Base-by-base conservation (phyloP, 2,888 invertebrate species). In the Drosophila anomelani region DNA sequence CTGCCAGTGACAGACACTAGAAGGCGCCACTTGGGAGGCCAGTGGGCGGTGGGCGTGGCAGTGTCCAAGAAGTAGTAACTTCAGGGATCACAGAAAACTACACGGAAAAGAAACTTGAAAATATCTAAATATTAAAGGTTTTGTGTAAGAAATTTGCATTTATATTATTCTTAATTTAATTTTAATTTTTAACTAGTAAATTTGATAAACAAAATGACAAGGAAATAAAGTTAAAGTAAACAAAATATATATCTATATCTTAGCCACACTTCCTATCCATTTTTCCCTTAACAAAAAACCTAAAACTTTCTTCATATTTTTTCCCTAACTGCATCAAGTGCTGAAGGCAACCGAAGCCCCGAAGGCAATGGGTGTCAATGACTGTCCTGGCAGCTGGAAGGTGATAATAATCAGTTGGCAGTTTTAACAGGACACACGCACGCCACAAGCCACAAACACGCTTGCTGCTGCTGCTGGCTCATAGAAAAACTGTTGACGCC, bases 331-430 rank as follows among this genome's bases (percentile, higher is more conserved):
- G 51, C 34, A 36, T 23, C 34, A 9, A 13, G 2, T n/a, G 43
- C 43, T 43, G 26, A 29, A 20, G 63, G 29, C 15, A 46, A 29
- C 12, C 47, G 47, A 47, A 47, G 17, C n/a, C 47, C 29, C 20
- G n/a, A n/a, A 44, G 51, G 51, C 71, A 58, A 63, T 67, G 68
- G 78, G 84, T 84, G 89, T 88, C 84, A 86, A 86, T 86, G 89
- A 80, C 86, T 81, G 56, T 55, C 57, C 64, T 62, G 85, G 64
- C 71, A 56, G 59, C 29, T 53, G 58, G 66, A 76, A 85, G 85
- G 89, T 85, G 85, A 85, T 85, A 85, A 85, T 85, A 85, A 85
- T 85, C 85, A 85, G 85, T 76, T 77, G 85, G 76, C 89, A 78
- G 75, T 85, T 89, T 78, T 78, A 87, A 87, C 88, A 89, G 87